Evolutionary conservation across 2,797 vertebrate species (phyloP).

Genomic region (Silurus aristotelis): DNA sequence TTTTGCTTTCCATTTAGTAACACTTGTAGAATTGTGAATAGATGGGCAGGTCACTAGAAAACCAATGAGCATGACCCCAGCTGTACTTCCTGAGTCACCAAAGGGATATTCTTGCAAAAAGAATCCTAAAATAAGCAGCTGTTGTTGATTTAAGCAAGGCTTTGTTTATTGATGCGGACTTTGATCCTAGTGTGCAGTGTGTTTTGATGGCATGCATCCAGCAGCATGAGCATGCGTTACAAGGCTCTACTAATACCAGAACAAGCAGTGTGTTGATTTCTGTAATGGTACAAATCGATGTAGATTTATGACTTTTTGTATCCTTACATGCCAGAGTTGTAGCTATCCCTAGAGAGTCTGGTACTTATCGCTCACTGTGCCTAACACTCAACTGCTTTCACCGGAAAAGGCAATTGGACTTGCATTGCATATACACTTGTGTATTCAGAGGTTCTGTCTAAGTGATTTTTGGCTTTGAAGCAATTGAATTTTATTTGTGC

Average conservation of each 20-base stretch:
- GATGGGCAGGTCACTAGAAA: too few species aligned
- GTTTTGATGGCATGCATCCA: background rate
- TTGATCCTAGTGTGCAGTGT: background rate
- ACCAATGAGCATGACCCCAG: too few species aligned
- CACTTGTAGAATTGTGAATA: too few species aligned
- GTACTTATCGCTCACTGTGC: background rate
- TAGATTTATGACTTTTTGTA: background rate
- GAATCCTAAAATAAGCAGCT: background rate
- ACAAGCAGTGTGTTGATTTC: background rate
- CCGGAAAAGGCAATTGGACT: background rate
- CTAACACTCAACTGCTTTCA: background rate
- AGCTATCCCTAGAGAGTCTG: background rate
- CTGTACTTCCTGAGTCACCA: background rate
- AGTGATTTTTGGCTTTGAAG: background rate
- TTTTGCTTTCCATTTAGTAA: background rate
- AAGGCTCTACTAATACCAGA: background rate
- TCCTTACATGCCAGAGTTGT: background rate
- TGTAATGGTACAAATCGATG: background rate
- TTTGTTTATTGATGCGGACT: background rate
- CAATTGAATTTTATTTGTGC: background rate
- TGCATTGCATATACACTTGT: background rate
- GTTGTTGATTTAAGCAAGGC: background rate
- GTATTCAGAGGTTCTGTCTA: background rate
- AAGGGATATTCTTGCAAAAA: background rate
- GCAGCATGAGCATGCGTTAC: background rate